These are phyloP conservation scores for Drosophila nigritarsus DNA, from an alignment of 2,888 invertebrate genomes.

Conservation along the genomic window DNA sequence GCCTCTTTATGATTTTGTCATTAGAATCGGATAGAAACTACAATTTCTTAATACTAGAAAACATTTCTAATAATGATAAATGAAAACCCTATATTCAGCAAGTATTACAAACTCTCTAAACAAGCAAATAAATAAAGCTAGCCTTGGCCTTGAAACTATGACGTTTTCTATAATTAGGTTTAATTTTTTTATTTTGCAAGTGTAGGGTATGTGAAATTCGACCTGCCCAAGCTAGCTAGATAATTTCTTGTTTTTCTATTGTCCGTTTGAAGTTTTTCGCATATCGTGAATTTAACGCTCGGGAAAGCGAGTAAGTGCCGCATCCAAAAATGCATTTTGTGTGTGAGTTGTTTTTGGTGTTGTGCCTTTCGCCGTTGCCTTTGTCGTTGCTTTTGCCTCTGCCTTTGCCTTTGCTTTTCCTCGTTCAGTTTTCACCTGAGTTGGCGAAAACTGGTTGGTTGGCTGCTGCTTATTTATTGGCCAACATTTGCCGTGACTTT, in stretches of 20 bases:
- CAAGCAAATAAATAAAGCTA: neutral
- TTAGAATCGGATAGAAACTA: neutral
- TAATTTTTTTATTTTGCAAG: neutral
- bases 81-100: neutral
- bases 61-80: neutral
- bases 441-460: conserved; percentile 14
- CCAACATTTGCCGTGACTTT: conserved; percentile 33
- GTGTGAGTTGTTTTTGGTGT: conserved; percentile 10
- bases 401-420: conserved; percentile 41
- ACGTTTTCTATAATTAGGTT: neutral
- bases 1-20: neutral
- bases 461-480: conserved; percentile 14
- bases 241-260: neutral
- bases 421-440: conserved; percentile 51
- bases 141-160: neutral
- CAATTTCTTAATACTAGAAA: neutral
- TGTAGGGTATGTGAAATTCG: neutral
- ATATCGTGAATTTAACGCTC: conserved; percentile 56
- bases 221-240: too few relatives aligned
- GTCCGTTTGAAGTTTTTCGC: conserved; percentile 26
- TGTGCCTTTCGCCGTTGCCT: conserved; percentile 34
- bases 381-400: conserved; percentile 16
- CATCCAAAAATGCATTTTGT: conserved; percentile 35
- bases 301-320: conserved; percentile 68
- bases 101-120: neutral